Conservation (phyloP, 2,113 vertebrate genomes). For the Orcinus orca region DNA sequence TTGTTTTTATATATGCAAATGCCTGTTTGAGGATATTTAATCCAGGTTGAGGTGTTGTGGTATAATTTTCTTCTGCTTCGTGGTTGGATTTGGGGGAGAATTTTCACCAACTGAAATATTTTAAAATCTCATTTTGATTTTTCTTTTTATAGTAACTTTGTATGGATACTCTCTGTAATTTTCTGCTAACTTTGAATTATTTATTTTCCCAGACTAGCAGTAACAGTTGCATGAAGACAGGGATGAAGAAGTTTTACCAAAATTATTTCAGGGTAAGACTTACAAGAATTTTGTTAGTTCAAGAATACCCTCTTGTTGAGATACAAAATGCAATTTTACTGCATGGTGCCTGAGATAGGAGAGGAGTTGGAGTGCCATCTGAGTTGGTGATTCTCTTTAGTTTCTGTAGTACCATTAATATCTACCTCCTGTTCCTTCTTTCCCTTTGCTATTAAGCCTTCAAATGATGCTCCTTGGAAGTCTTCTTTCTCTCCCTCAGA, state of each 20-base stretch:
- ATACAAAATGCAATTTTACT: background rate
- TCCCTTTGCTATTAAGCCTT: background rate
- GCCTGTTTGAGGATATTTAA: background rate
- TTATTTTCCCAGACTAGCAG: background rate
- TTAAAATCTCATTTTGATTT: constrained; percentile 12
- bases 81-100: background rate
- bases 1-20: background rate
- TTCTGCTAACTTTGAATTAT: constrained; percentile 27
- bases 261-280: background rate
- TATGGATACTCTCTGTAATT: background rate
- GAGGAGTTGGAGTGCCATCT: background rate
- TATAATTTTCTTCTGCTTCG: background rate
- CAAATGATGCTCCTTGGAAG: background rate
- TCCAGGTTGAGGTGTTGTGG: background rate
- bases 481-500: background rate
- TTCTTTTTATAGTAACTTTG: background rate
- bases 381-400: background rate
- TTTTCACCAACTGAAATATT: background rate
- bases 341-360: background rate
- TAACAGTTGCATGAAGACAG: background rate
- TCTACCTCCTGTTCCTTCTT: background rate
- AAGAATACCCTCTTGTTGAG: background rate
- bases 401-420: background rate
- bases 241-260: background rate
- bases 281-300: background rate